phyloP scores from a whole-genome alignment of 1,140 invertebrate genomes.

The Ganaspis sp. region DNA sequence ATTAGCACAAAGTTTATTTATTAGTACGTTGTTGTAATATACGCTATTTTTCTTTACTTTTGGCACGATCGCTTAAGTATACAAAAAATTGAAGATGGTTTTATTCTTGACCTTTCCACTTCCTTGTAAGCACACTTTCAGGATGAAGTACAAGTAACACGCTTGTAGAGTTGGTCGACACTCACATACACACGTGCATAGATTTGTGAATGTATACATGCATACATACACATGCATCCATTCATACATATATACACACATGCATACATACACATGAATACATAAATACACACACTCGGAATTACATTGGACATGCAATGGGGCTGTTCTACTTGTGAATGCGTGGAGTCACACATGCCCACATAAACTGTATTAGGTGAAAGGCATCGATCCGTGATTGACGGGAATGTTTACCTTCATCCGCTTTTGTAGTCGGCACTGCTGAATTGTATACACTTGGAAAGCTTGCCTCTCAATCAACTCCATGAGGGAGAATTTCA shows the following conservation, averaged over 20 bases:
- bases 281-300: neutral
- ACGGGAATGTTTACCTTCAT: constrained; percentile 7
- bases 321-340: constrained; percentile 19
- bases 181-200: neutral
- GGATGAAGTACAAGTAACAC: neutral
- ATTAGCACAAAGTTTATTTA: no score
- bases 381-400: constrained; percentile 1
- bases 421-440: neutral
- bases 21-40: no score
- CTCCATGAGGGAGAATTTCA: constrained; percentile 21
- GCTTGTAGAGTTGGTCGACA: neutral
- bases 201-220: no score
- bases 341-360: neutral
- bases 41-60: no score
- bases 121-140: neutral
- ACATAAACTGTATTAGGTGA: constrained; percentile 16
- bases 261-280: no score
- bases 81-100: neutral
- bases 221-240: no score
- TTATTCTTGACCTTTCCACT: constrained; percentile 19
- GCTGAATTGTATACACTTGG: constrained; percentile 1
- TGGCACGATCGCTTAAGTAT: no score
- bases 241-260: no score
- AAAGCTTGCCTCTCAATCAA: constrained; percentile 16
- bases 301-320: neutral